phyloP scores from a whole-genome alignment of 1,140 invertebrate species.

The Mylabris phalerata region DNA sequence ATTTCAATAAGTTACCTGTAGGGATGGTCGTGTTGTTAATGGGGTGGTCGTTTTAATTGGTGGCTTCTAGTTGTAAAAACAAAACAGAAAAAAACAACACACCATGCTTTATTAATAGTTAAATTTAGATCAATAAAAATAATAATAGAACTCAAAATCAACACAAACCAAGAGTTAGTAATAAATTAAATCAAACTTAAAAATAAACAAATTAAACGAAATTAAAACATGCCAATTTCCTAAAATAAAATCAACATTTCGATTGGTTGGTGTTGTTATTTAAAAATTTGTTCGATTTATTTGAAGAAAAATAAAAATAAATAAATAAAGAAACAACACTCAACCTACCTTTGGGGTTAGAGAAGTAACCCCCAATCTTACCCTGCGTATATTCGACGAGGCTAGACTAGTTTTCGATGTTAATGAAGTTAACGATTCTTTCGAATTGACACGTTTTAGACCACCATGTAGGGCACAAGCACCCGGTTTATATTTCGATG shows the following conservation, averaged over 20 bases:
- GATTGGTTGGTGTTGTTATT: slow-evolving; percentile 27
- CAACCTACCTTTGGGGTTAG: slow-evolving; percentile 62
- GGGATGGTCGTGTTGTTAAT: slow-evolving; percentile 33
- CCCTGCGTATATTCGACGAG: slow-evolving; percentile 41
- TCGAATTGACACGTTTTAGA: slow-evolving; percentile 65
- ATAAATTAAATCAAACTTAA: not conserved
- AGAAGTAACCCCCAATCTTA: slow-evolving; percentile 67
- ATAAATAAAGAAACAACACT: slow-evolving; percentile 14
- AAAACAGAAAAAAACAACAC: slow-evolving; percentile 17
- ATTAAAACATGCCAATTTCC: not conserved
- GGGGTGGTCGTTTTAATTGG: slow-evolving; percentile 30
- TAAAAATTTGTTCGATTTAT: not conserved
- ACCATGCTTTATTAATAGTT: slow-evolving; percentile 9
- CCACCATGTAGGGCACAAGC: slow-evolving; percentile 55
- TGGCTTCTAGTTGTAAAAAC: slow-evolving; percentile 28
- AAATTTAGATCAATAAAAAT: not conserved
- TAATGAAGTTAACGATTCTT: slow-evolving; percentile 77
- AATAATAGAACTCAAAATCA: not conserved
- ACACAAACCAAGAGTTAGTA: slow-evolving; percentile 20
- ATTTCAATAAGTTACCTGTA: slow-evolving; percentile 39
- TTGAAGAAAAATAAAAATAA: not conserved
- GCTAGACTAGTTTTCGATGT: slow-evolving; percentile 63
- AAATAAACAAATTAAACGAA: slow-evolving; percentile 7
- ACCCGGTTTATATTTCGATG: slow-evolving; percentile 61
- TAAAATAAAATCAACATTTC: slow-evolving; percentile 2